A percentile compares a stretch with the other conserved stretches of the same genome.
phyloP scores from a whole-genome alignment of 2,797 vertebrate genomes.

The Gallirallus australis region DNA sequence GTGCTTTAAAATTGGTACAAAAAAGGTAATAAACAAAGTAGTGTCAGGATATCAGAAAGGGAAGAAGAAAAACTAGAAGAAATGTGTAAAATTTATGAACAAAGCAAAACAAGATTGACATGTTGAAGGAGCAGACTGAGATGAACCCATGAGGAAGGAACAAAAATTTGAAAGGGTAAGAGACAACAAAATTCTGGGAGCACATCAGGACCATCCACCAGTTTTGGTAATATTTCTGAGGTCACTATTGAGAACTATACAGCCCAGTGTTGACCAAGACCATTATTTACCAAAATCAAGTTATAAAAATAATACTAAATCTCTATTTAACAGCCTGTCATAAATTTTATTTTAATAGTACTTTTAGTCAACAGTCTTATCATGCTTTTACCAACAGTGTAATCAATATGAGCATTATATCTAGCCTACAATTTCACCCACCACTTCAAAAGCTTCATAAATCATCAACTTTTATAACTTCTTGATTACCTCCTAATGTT shows the following conservation, averaged over 20 bases:
- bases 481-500: conserved; percentile 65
- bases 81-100: background rate
- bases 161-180: background rate
- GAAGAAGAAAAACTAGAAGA: background rate
- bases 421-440: conserved; percentile 38
- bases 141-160: background rate
- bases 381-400: conserved; percentile 50
- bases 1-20: background rate
- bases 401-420: conserved; percentile 33
- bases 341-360: conserved; percentile 54
- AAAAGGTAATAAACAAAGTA: background rate
- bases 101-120: background rate
- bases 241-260: background rate
- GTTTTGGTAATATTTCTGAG: background rate
- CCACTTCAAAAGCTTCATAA: conserved; percentile 61
- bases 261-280: background rate
- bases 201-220: background rate
- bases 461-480: conserved; percentile 61
- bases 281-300: conserved; percentile 20
- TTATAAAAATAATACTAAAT: conserved; percentile 41
- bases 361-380: conserved; percentile 59
- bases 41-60: background rate
- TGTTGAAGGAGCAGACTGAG: background rate
- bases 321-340: conserved; percentile 35
- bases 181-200: background rate